Percentiles rank a stretch among this genome's conserved stretches.
Conservation (phyloP, 2,888 invertebrate species). For the Hypercompe scribonia region DNA sequence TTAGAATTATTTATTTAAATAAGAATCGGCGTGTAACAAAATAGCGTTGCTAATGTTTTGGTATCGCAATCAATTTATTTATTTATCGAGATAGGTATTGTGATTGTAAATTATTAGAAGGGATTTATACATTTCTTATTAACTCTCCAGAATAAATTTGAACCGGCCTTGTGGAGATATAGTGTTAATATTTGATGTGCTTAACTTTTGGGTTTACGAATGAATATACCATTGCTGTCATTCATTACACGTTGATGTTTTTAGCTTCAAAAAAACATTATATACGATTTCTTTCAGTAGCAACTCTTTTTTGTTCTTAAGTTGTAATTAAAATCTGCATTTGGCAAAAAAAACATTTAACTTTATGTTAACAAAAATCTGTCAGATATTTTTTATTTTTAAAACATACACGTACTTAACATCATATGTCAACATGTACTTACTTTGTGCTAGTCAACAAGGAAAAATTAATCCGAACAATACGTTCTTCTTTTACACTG, state of each 20-base stretch:
- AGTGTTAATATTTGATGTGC: conserved; percentile 65
- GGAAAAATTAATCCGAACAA: conserved; percentile 55
- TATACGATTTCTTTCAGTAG: background rate
- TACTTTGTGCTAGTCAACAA: conserved; percentile 49
- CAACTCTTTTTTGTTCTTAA: background rate
- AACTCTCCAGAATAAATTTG: conserved; percentile 54
- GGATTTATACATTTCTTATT: conserved; percentile 57
- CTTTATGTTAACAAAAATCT: background rate
- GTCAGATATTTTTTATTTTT: background rate
- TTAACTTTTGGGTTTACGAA: conserved; percentile 62
- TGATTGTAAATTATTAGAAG: conserved; percentile 49
- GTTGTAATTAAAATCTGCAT: background rate
- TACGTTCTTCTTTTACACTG: conserved; percentile 57
- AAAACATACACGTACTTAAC: background rate
- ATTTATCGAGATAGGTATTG: conserved; percentile 45
- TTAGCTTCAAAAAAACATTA: conserved; percentile 25
- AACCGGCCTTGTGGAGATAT: conserved; percentile 52
- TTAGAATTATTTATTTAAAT: conserved; percentile 46
- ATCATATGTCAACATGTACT: too few species aligned
- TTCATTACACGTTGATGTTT: conserved; percentile 43
- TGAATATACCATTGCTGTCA: conserved; percentile 61
- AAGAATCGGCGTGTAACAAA: conserved; percentile 25
- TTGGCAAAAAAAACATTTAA: background rate
- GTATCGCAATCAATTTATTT: conserved; percentile 39
- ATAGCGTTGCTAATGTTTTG: conserved; percentile 25